These are phyloP conservation scores for Ophraella communa DNA, from an alignment of 2,888 invertebrate species.

Conservation along the genomic window DNA sequence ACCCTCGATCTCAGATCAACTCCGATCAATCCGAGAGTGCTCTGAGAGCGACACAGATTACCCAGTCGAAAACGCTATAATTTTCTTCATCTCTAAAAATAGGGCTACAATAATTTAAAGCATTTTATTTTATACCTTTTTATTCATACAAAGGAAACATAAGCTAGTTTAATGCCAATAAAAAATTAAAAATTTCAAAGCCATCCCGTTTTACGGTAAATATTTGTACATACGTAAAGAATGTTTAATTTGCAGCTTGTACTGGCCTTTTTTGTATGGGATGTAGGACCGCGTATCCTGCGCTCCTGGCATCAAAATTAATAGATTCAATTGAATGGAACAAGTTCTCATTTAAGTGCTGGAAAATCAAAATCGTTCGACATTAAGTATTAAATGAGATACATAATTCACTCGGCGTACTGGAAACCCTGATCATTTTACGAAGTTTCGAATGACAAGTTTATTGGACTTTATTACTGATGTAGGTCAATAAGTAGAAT, in stretches of 20 bases:
- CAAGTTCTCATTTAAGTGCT: slow-evolving; percentile 25
- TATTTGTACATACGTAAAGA: background rate
- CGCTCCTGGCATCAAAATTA: slow-evolving; percentile 7
- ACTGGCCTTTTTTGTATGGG: background rate
- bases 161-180: too few species aligned
- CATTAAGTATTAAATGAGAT: slow-evolving; percentile 32
- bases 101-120: too few species aligned
- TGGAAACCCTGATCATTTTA: slow-evolving; percentile 16
- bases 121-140: too few species aligned
- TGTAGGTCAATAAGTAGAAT: background rate
- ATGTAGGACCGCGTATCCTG: background rate
- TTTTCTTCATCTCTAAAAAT: too few species aligned
- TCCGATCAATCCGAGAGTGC: too few species aligned
- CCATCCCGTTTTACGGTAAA: too few species aligned
- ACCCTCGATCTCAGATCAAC: too few species aligned
- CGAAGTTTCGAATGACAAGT: background rate
- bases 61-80: too few species aligned
- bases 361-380: slow-evolving; percentile 28
- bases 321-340: slow-evolving; percentile 26
- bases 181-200: too few species aligned
- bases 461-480: background rate
- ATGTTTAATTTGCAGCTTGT: background rate
- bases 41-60: too few species aligned
- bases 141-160: too few species aligned
- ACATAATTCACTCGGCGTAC: slow-evolving; percentile 23